phyloP scores from a whole-genome alignment of 2,797 vertebrate species.

The Neomorphus geoffroyi region DNA sequence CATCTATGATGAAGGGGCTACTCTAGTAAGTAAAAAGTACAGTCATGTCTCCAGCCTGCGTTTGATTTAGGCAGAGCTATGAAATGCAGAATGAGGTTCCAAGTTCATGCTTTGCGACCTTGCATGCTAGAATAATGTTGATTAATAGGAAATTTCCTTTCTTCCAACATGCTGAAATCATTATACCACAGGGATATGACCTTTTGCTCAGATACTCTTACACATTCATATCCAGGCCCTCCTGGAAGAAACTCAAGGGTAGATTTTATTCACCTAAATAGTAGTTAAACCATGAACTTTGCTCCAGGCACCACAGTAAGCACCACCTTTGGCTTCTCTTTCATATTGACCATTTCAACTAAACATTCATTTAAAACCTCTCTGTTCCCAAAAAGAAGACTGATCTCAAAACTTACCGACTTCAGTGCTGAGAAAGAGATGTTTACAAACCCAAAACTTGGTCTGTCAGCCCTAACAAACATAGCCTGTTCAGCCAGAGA shows the following conservation, averaged over 20 bases:
- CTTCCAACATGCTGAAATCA: conserved; percentile 28
- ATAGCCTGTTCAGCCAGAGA: background rate
- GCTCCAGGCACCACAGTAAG: background rate
- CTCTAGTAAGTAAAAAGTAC: background rate
- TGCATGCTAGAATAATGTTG: background rate
- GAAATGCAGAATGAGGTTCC: background rate
- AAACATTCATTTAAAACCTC: conserved; percentile 11
- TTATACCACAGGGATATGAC: background rate
- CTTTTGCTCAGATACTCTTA: conserved; percentile 24
- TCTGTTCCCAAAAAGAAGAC: background rate
- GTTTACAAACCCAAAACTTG: background rate
- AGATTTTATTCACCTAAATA: conserved; percentile 30
- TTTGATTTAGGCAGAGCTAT: conserved; percentile 9
- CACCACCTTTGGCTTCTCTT: conserved; percentile 25
- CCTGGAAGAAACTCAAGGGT: background rate
- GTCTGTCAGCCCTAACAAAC: background rate
- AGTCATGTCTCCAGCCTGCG: background rate
- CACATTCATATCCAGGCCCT: background rate
- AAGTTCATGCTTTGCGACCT: conserved; percentile 25
- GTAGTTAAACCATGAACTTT: conserved; percentile 29
- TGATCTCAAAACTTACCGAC: background rate
- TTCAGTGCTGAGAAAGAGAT: background rate
- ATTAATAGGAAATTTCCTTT: conserved; percentile 58
- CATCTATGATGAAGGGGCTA: background rate
- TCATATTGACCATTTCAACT: conserved; percentile 7